Evolutionary conservation across 2,797 vertebrate genomes (phyloP), one percentile per base, ranked within the genome.

Genomic region (Peromyscus eremicus): DNA sequence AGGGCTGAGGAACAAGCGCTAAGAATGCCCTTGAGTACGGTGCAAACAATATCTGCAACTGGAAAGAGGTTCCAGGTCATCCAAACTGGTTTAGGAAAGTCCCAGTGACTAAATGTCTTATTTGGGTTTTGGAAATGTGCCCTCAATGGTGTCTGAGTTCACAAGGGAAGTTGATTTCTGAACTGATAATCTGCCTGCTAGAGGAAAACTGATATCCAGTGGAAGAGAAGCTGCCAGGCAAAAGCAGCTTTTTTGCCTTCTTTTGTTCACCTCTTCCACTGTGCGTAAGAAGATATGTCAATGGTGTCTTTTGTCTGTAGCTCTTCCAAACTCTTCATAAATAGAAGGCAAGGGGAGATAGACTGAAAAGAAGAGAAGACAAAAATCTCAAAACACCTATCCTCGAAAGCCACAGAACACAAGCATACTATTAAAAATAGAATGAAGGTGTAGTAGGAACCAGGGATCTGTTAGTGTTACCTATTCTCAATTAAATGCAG

Each of bases 401-500:
- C 60, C 90, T 94, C 77, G 85, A 85, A 97, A 95, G 77, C 55
- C 43, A 14, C 92, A 98, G 98, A 98, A 97, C 92, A 95, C 93
- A 96, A 98, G 93, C 87, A 96, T n/a, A 32, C 95, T 96, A 96
- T 95, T 97, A 98, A 97, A 96, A 96, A 95, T n/a, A 81, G 79
- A 95, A 86, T 37, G 60, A 79, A 92, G 62, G 83, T 73, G 96
- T 96, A 91, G 91, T 0, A 97, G 95, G 96, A 96, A 95, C 90
- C 85, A 97, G 97, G 97, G 93, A 98, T 95, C 66, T 95, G 97
- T 94, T 89, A 94, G 96, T 97, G 95, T 96, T 96, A 80, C 87
- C 96, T 94, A 66, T 68, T 92, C 94, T 97, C 98, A 96, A 98
- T 98, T 98, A 98, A 98, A 98, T 98, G 98, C 98, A 98, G 98